Evolutionary conservation across 2,113 vertebrate genomes (phyloP).

Genomic region (Oryzias curvinotus): DNA sequence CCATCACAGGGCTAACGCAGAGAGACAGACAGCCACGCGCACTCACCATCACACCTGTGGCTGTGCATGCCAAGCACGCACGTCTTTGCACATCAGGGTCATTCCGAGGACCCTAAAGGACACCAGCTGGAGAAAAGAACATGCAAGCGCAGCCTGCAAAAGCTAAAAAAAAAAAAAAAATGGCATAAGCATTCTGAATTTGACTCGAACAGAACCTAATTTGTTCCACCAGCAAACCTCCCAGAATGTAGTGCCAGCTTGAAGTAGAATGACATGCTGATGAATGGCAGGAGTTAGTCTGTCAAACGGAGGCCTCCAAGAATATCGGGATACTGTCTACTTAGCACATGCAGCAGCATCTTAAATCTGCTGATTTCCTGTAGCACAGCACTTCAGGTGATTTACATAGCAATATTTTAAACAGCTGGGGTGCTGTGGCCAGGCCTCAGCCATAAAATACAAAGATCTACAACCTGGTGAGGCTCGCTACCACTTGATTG

Average conservation of each 20-base stretch:
- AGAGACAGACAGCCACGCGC: not conserved
- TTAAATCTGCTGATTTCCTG: slow-evolving; percentile 76
- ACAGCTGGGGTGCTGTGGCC: slow-evolving; percentile 59
- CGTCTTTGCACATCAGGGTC: not conserved
- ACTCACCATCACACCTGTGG: not conserved
- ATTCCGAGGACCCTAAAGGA: not conserved
- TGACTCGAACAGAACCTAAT: slow-evolving; percentile 45
- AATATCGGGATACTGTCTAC: slow-evolving; percentile 71
- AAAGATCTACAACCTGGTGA: slow-evolving; percentile 63
- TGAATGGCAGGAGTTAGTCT: slow-evolving; percentile 51
- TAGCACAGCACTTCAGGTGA: slow-evolving; percentile 70
- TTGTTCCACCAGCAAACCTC: slow-evolving; percentile 48
- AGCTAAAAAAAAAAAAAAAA: slow-evolving; percentile 38
- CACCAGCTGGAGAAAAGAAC: not conserved
- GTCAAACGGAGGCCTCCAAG: slow-evolving; percentile 52
- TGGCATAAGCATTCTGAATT: slow-evolving; percentile 51
- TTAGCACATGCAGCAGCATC: slow-evolving; percentile 70
- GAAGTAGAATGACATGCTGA: slow-evolving; percentile 57
- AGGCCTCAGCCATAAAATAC: slow-evolving; percentile 70
- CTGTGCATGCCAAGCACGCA: not conserved
- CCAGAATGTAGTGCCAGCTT: slow-evolving; percentile 41
- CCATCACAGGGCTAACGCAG: slow-evolving; percentile 4
- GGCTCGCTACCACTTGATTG: slow-evolving; percentile 69
- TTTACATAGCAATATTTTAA: slow-evolving; percentile 80
- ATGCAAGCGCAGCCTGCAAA: not conserved